Conservation (phyloP, 1,140 invertebrate genomes). For the Heliconius melpomene region DNA sequence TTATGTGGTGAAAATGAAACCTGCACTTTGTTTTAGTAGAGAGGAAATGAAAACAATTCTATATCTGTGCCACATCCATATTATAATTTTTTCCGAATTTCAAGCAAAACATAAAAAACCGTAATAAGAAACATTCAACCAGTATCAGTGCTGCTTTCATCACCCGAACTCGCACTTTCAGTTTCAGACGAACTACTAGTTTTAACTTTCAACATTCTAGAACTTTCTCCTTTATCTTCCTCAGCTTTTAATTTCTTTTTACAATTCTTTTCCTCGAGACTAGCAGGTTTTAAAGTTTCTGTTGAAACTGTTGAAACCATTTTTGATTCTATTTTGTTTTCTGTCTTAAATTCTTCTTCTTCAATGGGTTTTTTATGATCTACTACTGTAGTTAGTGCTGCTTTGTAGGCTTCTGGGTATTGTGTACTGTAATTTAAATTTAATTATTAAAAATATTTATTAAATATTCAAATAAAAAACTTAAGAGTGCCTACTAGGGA, state of each 20-base stretch:
- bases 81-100: too few relatives aligned
- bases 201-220: slow-evolving; percentile 50
- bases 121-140: slow-evolving; percentile 49
- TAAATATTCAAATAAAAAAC: too few relatives aligned
- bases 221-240: slow-evolving; percentile 37
- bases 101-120: neutral
- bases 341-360: slow-evolving; percentile 71
- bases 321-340: slow-evolving; percentile 63
- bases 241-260: slow-evolving; percentile 55
- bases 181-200: slow-evolving; percentile 71
- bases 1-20: neutral
- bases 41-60: too few relatives aligned
- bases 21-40: too few relatives aligned
- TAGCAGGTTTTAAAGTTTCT: slow-evolving; percentile 75
- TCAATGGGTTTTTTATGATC: slow-evolving; percentile 83
- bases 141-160: slow-evolving; percentile 72
- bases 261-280: slow-evolving; percentile 57
- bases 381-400: slow-evolving; percentile 83
- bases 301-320: slow-evolving; percentile 78
- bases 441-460: too few relatives aligned
- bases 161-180: slow-evolving; percentile 71
- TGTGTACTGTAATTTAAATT: slow-evolving; percentile 81
- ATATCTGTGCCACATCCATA: too few relatives aligned
- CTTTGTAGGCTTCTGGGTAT: slow-evolving; percentile 92
- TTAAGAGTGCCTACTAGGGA: too few relatives aligned